Evolutionary conservation across 2,113 vertebrate genomes (phyloP).

Genomic region (Xenopus borealis): DNA sequence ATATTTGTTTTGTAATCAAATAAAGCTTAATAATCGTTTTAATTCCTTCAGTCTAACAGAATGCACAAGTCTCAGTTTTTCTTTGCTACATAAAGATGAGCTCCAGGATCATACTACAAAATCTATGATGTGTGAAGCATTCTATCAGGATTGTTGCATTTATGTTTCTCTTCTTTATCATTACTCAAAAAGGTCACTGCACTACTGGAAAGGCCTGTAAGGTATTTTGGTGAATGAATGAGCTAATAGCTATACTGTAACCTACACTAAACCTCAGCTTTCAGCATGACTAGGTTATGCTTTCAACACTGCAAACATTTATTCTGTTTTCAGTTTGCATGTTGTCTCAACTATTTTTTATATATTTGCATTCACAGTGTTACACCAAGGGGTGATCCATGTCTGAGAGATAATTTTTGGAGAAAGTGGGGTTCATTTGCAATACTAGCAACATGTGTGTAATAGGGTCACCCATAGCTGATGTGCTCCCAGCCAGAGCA

Average conservation of each 20-base stretch:
- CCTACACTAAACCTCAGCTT: conserved; percentile 1
- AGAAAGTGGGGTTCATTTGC: too few relatives aligned
- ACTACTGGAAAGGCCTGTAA: conserved; percentile 21
- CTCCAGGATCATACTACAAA: conserved; percentile 29
- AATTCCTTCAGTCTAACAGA: too few relatives aligned
- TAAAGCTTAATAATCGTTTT: too few relatives aligned
- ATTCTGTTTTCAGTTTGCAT: neutral
- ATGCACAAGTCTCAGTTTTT: neutral
- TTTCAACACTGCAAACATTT: neutral
- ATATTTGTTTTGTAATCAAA: too few relatives aligned
- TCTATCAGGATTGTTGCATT: conserved; percentile 37
- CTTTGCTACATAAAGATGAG: conserved; percentile 21
- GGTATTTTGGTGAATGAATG: conserved; percentile 32
- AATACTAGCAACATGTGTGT: too few relatives aligned
- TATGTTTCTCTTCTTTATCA: conserved; percentile 28
- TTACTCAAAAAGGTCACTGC: conserved; percentile 30
- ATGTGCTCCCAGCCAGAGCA: too few relatives aligned
- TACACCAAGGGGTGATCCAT: too few relatives aligned
- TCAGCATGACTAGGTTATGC: neutral
- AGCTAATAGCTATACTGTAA: conserved; percentile 20
- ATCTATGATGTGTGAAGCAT: conserved; percentile 24
- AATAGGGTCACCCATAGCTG: too few relatives aligned
- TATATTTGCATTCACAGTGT: too few relatives aligned
- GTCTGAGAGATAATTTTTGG: too few relatives aligned
- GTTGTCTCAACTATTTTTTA: too few relatives aligned